Conservation (phyloP, 2,888 invertebrate genomes). For the Linyphia triangularis region DNA sequence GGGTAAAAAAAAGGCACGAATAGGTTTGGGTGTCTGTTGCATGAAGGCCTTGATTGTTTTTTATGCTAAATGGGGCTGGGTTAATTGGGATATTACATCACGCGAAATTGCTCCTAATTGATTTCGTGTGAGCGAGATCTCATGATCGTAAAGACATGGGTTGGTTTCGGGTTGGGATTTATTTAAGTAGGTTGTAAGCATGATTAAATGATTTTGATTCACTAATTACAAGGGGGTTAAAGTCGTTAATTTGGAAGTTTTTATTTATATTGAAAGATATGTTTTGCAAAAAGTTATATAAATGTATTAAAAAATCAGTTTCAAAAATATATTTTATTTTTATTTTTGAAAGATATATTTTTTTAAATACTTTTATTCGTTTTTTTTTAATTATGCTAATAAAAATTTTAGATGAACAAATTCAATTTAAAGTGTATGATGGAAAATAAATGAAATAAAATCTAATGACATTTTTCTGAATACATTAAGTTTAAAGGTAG, state of each 20-base stretch:
- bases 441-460: too few relatives aligned
- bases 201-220: neutral
- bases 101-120: constrained; percentile 57
- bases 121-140: constrained; percentile 54
- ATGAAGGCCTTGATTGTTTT: constrained; percentile 33
- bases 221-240: neutral
- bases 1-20: neutral
- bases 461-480: too few relatives aligned
- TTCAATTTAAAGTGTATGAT: too few relatives aligned
- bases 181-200: constrained; percentile 1
- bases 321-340: too few relatives aligned
- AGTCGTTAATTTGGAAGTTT: neutral
- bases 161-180: constrained; percentile 17
- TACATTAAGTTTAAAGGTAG: too few relatives aligned
- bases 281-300: too few relatives aligned
- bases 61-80: constrained; percentile 31
- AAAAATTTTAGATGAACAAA: too few relatives aligned
- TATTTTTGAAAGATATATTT: too few relatives aligned
- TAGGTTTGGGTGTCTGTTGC: neutral
- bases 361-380: too few relatives aligned
- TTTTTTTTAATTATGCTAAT: too few relatives aligned
- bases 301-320: too few relatives aligned
- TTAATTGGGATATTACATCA: constrained; percentile 59
- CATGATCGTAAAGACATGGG: constrained; percentile 12
- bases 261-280: too few relatives aligned